A percentile compares a stretch with the other conserved stretches of the same genome.
Evolutionary conservation across 2,113 vertebrate genomes (phyloP).

Genomic region (Arizona elegans): DNA sequence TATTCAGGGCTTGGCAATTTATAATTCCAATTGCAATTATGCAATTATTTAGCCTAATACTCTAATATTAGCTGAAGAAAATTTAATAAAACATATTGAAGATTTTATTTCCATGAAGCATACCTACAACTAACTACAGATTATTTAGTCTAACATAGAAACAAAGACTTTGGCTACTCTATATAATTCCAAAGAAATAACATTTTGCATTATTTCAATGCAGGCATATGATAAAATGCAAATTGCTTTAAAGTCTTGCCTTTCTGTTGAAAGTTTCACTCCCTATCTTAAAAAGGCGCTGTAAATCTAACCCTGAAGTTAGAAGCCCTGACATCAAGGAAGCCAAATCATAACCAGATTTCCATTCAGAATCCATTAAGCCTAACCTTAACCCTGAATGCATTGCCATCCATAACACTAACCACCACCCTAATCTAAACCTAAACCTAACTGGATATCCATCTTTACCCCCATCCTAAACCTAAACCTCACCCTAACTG

Average conservation of each 20-base stretch:
- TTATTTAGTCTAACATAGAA: background rate
- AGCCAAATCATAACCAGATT: background rate
- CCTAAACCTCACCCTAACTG: background rate
- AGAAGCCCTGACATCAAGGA: background rate
- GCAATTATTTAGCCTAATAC: background rate
- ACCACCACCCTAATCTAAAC: background rate
- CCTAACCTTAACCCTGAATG: background rate
- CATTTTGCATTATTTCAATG: background rate
- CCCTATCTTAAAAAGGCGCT: background rate
- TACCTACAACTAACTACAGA: background rate
- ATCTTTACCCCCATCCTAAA: background rate
- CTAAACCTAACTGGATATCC: too few species aligned
- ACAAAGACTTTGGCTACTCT: background rate
- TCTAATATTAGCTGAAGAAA: background rate
- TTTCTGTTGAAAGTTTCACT: slow-evolving; percentile 8
- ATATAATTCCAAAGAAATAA: background rate
- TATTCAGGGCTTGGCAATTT: background rate
- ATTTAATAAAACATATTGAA: background rate
- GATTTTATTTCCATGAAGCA: background rate
- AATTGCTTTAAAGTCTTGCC: background rate
- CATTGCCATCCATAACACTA: background rate
- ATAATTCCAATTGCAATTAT: background rate
- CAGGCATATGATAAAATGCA: background rate
- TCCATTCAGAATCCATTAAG: background rate
- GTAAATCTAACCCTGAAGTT: background rate